Conservation (phyloP, 1,140 invertebrate species). For the Hormaphis cornu region DNA sequence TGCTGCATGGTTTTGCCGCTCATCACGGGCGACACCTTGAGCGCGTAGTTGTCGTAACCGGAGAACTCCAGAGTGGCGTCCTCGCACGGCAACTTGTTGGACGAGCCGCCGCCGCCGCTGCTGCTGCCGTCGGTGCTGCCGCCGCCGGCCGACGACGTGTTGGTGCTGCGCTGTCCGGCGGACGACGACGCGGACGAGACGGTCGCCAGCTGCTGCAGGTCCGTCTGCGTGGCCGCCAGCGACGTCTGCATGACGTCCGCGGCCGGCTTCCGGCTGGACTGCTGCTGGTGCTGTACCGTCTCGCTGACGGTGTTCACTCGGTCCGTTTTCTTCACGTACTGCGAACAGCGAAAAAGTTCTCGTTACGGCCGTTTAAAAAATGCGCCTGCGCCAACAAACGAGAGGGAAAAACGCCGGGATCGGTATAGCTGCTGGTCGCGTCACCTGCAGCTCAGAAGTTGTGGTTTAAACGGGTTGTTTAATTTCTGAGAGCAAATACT, state of each 20-base stretch:
- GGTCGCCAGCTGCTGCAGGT: neutral
- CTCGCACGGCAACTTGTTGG: conserved; percentile 14
- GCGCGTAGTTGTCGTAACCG: conserved; percentile 8
- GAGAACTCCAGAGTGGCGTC: conserved; percentile 19
- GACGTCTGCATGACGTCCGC: no score
- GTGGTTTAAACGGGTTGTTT: no score
- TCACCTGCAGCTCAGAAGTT: no score
- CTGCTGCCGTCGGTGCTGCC: neutral
- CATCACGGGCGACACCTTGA: conserved; percentile 21
- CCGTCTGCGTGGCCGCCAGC: neutral
- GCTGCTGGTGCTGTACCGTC: no score
- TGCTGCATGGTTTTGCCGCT: neutral
- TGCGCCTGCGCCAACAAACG: no score
- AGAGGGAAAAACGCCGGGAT: no score
- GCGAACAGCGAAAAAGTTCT: neutral
- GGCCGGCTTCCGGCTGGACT: neutral
- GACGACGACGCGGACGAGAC: neutral
- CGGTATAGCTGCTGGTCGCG: no score
- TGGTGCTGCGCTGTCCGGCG: neutral
- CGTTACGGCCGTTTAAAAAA: no score
- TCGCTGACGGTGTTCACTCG: conserved; percentile 7
- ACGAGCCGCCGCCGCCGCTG: neutral
- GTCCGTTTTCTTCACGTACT: conserved; percentile 2
- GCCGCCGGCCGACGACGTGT: neutral
- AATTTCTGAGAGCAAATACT: no score